Percentiles rank a stretch among this genome's conserved stretches.
Conservation (phyloP, 2,797 vertebrate genomes). For the Bradypus variegatus region DNA sequence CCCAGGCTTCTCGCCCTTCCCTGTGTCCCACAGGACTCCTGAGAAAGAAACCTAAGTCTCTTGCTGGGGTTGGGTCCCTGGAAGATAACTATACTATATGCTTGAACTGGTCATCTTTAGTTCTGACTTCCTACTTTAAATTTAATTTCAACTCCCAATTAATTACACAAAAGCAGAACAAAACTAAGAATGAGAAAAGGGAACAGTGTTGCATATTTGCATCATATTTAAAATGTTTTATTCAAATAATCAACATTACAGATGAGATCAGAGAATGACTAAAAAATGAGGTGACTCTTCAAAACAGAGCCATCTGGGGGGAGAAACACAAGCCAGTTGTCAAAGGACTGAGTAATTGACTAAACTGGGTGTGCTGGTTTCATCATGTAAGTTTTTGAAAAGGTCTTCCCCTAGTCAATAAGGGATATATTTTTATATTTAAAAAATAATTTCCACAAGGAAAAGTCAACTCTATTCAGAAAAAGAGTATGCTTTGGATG, state of each 20-base stretch:
- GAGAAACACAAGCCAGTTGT: not conserved
- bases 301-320: not conserved
- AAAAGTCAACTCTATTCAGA: not conserved
- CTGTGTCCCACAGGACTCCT: not conserved
- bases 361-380: accelerated
- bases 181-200: not conserved
- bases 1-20: not conserved
- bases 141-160: constrained; percentile 3
- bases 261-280: constrained; percentile 11
- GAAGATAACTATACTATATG: not conserved
- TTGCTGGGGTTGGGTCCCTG: not conserved
- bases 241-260: constrained; percentile 31
- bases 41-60: not conserved
- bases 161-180: constrained; percentile 1
- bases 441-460: constrained; percentile 24
- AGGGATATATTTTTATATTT: not conserved
- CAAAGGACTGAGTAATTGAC: not conserved
- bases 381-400: not conserved
- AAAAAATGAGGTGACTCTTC: not conserved
- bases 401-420: not conserved
- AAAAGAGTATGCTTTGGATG: not conserved
- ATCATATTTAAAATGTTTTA: constrained; percentile 34
- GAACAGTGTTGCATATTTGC: constrained; percentile 15
- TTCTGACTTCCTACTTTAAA: too few relatives aligned
- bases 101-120: too few relatives aligned